A percentile compares a stretch with the other conserved stretches of the same genome.
phyloP scores from a whole-genome alignment of 1,140 invertebrate species.

The Zeugodacus cucurbitae region DNA sequence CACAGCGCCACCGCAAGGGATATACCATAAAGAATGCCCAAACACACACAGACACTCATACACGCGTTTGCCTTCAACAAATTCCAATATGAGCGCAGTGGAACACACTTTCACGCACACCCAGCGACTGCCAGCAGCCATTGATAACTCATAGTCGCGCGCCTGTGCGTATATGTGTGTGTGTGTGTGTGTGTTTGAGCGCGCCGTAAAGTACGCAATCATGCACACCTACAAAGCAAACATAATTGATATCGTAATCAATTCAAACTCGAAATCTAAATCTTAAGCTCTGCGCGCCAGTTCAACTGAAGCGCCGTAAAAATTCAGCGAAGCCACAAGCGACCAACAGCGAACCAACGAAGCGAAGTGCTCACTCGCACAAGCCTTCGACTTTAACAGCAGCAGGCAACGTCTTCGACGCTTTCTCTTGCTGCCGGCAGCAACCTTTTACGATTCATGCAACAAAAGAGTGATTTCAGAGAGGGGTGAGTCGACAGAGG shows the following conservation, averaged over 20 bases:
- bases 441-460: background rate
- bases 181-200: background rate
- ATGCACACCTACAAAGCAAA: slow-evolving; percentile 30
- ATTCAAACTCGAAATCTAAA: slow-evolving; percentile 42
- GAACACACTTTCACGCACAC: background rate
- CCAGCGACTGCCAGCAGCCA: too few relatives aligned
- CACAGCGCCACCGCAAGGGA: background rate
- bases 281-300: slow-evolving; percentile 33
- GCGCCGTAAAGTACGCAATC: background rate
- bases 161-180: background rate
- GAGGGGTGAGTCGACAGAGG: background rate
- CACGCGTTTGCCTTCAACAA: background rate
- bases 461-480: background rate
- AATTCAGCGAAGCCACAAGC: slow-evolving; percentile 44
- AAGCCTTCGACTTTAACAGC: too few relatives aligned
- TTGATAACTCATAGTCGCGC: background rate
- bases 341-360: background rate
- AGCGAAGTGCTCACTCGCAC: background rate
- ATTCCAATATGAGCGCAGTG: background rate
- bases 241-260: slow-evolving; percentile 42
- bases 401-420: background rate
- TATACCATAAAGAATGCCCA: background rate
- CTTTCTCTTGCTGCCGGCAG: background rate
- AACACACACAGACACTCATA: background rate
- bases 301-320: slow-evolving; percentile 43